Evolutionary conservation across 2,797 vertebrate species (phyloP), one percentile per base, ranked within the genome.

Genomic region (Carapus acus): DNA sequence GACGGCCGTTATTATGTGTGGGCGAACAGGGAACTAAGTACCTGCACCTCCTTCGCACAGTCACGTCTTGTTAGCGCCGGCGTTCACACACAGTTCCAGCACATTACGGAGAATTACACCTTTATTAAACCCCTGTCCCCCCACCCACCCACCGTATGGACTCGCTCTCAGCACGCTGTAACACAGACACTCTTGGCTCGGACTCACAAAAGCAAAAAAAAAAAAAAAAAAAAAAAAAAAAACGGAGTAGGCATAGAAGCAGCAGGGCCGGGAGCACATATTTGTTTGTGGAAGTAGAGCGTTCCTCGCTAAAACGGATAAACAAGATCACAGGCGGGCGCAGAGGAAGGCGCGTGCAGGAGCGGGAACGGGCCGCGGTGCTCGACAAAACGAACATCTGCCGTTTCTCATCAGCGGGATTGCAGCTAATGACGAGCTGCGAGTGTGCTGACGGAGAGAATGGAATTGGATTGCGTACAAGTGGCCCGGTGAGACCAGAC

Each of bases 321-420:
- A 65, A 58, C 63, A 60, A 46, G 58, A 70, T 75, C 71, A 74
- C 68, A 76, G 67, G 63, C 52, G 34, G 65, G 60, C 41, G 62
- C 67, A 76, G 69, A 70, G 65, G 76, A 77, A 49, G 31, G 68
- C 58, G 51, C 68, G 44, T 70, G 76, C 63, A 49, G 76, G 78
- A 74, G 82, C 46, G 43, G 65, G n/a, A n/a, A n/a, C n/a, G n/a
- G 9, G 24, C 65, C 78, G 67, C 77, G 62, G 65, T 55, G 61
- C 69, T 70, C 66, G 74, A 84, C 73, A 80, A 80, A 82, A 84
- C 56, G 71, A 83, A 85, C 86, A 87, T 87, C 87, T 88, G 87
- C 84, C 78, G 73, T 76, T 81, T 82, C 82, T 83, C 85, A 88
- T 87, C 85, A 87, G 74, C 46, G 40, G 75, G 80, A 84, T 79